Conservation (phyloP, 2,113 vertebrate species). For the Sula dactylatra region DNA sequence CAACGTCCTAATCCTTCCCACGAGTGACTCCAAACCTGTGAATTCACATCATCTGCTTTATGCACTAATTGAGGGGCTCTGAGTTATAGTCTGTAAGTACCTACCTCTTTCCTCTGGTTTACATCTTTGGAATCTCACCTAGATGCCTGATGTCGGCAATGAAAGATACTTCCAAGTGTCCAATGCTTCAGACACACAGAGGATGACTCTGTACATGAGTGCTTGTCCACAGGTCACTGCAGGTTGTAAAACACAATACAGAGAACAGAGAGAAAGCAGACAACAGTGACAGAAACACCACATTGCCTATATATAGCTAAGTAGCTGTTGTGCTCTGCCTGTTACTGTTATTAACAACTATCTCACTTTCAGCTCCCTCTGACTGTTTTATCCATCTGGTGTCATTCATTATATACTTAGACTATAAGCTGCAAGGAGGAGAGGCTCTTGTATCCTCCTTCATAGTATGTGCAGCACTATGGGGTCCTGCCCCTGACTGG, state of each 20-base stretch:
- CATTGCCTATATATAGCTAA: background rate
- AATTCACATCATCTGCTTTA: background rate
- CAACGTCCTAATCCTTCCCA: background rate
- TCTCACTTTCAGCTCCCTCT: background rate
- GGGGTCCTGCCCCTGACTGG: background rate
- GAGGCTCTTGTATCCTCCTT: background rate
- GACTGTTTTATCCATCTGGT: background rate
- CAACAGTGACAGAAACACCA: background rate
- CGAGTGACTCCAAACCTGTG: background rate
- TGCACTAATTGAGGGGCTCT: background rate
- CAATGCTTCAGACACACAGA: background rate
- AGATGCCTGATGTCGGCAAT: background rate
- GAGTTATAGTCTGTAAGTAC: background rate
- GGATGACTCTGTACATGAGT: rapidly evolving
- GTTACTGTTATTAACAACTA: background rate
- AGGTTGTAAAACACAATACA: background rate
- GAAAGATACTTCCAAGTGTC: background rate
- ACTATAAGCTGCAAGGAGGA: background rate
- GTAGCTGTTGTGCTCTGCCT: background rate
- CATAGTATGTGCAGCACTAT: background rate
- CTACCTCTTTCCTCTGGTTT: background rate
- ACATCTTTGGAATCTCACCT: background rate
- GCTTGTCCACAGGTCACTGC: background rate
- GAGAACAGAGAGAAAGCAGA: background rate
- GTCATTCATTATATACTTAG: background rate